A percentile compares a stretch with the other conserved stretches of the same genome.
phyloP scores from a whole-genome alignment of 2,797 vertebrate genomes.

The Phrynocephalus vlangalii region DNA sequence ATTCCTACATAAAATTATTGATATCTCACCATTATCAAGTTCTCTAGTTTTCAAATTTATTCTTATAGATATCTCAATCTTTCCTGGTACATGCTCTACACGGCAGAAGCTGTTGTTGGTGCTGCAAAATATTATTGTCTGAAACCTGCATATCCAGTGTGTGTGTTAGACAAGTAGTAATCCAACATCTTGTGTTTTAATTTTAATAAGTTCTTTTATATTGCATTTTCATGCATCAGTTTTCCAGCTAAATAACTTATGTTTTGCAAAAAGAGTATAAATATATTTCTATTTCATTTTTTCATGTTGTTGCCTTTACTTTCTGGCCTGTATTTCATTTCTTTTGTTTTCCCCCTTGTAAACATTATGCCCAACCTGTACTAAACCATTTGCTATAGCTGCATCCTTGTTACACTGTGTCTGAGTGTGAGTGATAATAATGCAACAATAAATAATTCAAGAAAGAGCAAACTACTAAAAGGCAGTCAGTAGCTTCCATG shows the following conservation, averaged over 20 bases:
- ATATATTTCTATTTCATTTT: background rate
- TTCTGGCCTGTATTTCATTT: background rate
- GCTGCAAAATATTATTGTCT: background rate
- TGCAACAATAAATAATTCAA: slow-evolving; percentile 34
- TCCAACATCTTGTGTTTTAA: background rate
- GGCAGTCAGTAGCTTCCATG: slow-evolving; percentile 13
- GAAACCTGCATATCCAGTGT: background rate
- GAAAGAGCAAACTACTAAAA: slow-evolving; percentile 1
- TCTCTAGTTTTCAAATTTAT: background rate
- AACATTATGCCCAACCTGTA: background rate
- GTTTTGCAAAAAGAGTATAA: too few species aligned
- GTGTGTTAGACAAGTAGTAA: background rate
- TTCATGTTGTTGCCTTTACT: background rate
- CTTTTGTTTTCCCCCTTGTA: background rate
- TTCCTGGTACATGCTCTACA: background rate
- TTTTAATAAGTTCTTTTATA: background rate
- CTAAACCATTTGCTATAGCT: background rate
- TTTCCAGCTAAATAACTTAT: too few species aligned
- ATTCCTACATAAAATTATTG: too few species aligned
- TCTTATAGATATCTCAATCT: background rate
- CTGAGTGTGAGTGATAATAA: slow-evolving; percentile 1
- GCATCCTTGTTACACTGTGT: background rate
- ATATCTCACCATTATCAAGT: background rate
- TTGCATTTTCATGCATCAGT: background rate
- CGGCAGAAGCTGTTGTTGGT: background rate